phyloP scores from a whole-genome alignment of 2,888 invertebrate species.

The Rhamnusium bicolor region DNA sequence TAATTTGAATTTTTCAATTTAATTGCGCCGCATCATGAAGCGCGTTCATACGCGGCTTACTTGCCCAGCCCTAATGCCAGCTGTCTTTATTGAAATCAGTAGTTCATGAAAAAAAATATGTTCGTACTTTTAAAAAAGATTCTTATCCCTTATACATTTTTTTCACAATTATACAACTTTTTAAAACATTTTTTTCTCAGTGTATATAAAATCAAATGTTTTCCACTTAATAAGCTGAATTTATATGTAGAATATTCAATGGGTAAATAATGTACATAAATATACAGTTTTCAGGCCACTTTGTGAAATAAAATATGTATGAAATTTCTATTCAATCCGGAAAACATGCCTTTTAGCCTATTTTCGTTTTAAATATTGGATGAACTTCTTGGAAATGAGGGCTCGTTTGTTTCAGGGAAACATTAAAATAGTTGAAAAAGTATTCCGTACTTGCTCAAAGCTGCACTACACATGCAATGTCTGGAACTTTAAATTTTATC shows the following conservation, averaged over 20 bases:
- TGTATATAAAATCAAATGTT: too few species aligned
- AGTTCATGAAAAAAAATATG: too few species aligned
- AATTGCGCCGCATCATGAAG: too few species aligned
- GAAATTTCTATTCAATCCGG: background rate
- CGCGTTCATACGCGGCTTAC: too few species aligned
- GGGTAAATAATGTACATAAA: background rate
- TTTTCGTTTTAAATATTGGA: constrained; percentile 21
- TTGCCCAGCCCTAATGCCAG: too few species aligned
- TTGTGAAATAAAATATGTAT: constrained; percentile 3
- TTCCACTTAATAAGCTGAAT: background rate
- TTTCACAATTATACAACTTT: too few species aligned
- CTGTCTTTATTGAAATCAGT: too few species aligned
- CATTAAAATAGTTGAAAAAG: constrained; percentile 40
- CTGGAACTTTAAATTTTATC: constrained; percentile 37
- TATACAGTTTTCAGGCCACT: background rate
- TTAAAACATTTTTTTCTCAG: too few species aligned
- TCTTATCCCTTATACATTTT: too few species aligned
- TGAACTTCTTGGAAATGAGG: constrained; percentile 23
- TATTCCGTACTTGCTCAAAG: constrained; percentile 26
- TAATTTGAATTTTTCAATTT: too few species aligned
- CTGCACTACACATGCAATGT: constrained; percentile 39
- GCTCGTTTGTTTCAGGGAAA: constrained; percentile 34
- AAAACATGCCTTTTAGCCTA: constrained; percentile 12
- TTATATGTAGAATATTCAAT: background rate
- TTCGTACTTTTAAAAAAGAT: too few species aligned